Base-by-base conservation (phyloP, 2,888 invertebrate species). In the Ormia ochracea region DNA sequence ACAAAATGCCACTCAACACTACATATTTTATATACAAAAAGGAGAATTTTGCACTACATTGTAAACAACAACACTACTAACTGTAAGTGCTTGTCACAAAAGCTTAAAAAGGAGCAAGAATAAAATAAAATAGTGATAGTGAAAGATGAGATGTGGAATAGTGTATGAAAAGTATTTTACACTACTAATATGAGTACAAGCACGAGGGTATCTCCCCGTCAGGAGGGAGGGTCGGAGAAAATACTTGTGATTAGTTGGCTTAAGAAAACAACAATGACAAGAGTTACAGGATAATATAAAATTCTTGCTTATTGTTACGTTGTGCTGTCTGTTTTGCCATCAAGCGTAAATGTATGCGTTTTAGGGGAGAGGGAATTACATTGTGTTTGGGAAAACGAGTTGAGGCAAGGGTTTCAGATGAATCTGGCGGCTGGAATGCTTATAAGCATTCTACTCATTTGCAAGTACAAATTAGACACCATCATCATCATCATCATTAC, bases 391-490 rank as follows among this genome's bases (percentile, higher is more conserved):
- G 21, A 38, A n/a, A 10, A 14, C 0, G 2, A 33, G 14, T 19
- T 28, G 19, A 31, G 38, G 38, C 31, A 36, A 59, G 52, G 36
- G 43, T 21, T 56, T 9, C 5, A 65, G n/a, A 70, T 66, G 38
- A 59, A 70, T 79, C 65, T 65, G 58, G 41, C 56, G 69, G 69
- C 33, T 61, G 26, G 54, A 65, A 72, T 61, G 54, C 45, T 56
- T 52, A 38, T 33, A 50, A 76, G 73, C 41, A 56, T 76, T 63
- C 31, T 28, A 73, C 63, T 70, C 69, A 70, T 70, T 74, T 58
- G 58, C 52, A 65, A 76, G 70, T 70, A 65, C 48, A 77, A 77
- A 76, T 63, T 61, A 74, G 58, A 74, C 50, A 74, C 58, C 74
- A 50, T 38, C 74, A 74, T 74, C 48, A 72, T 52, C 54, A 45